Evolutionary conservation across 2,113 vertebrate genomes (phyloP), one percentile per base, ranked within the genome.

Genomic region (Odocoileus hemionus): DNA sequence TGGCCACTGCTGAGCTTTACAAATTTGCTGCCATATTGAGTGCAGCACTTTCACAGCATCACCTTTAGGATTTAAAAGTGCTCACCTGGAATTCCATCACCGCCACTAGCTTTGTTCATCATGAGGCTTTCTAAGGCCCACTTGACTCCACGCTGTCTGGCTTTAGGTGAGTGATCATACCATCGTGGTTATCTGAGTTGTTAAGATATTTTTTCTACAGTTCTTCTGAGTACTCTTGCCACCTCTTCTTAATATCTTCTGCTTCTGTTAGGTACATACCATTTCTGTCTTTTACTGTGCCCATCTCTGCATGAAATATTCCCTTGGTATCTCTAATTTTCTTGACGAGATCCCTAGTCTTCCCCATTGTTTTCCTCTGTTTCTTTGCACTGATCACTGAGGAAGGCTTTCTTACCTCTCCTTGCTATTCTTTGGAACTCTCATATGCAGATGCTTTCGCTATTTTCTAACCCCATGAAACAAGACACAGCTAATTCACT

Each of bases 261-360:
- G 14, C 7, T 64, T 64, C 30, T 64, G 0, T 64, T 16, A 0
- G 30, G 6, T 33, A 0, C 30, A 2, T 33, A 16, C 0, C 14
- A 64, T 64, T 64, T 64, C 3, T 64, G 30, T 64, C 0, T 0
- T 8, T 33, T 8, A 64, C 2, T 33, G 30, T 0, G 6, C 60
- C 60, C 14, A 64, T 64, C 60, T 33, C 0, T 17, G 30, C 60
- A 33, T 64, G 14, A 64, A 33, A 33, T 64, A 6, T 16, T 64
- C 30, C 60, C 30, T 64, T 64, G 3, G 14, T 64, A 64, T 33
- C 6, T 4, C 14, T 33, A 7, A 7, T 8, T 64, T 64, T 64
- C 30, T 33, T 64, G 6, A 64, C 33, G 30, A 7, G 3, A 64
- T 33, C 0, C 3, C 6, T 61, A 3, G 6, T 61, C 6, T 61